These are phyloP conservation scores for Allobates femoralis DNA, from an alignment of 2,797 vertebrate genomes.

Conservation along the genomic window DNA sequence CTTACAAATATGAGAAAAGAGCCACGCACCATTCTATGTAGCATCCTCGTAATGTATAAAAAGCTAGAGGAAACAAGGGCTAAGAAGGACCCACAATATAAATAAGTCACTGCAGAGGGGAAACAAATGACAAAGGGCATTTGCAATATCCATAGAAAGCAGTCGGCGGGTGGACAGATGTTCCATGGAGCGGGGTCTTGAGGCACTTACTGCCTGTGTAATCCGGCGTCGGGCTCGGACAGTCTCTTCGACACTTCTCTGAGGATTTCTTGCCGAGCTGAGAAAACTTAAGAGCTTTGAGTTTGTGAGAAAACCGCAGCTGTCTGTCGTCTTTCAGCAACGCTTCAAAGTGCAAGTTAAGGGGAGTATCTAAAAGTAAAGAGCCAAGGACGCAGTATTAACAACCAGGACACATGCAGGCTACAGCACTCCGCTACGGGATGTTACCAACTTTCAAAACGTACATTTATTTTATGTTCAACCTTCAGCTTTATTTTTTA, in stretches of 20 bases:
- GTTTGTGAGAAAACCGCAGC: constrained; percentile 61
- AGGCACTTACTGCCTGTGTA: constrained; percentile 65
- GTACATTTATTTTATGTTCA: too few species aligned
- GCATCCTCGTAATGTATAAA: constrained; percentile 18
- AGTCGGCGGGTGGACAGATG: neutral
- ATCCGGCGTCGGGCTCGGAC: constrained; percentile 58
- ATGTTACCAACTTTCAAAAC: too few species aligned
- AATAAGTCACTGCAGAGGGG: neutral
- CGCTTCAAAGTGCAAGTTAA: constrained; percentile 68
- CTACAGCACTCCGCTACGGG: too few species aligned
- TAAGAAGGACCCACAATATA: constrained; percentile 29
- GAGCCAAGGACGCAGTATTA: neutral
- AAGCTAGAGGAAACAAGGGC: constrained; percentile 9
- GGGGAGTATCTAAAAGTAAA: constrained; percentile 62
- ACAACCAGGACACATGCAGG: too few species aligned
- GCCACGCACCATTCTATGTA: constrained; percentile 42
- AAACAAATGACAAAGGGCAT: constrained; percentile 12
- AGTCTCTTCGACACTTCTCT: constrained; percentile 55
- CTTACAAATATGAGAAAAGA: constrained; percentile 2
- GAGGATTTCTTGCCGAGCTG: constrained; percentile 65
- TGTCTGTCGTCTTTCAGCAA: constrained; percentile 66
- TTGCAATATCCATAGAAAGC: constrained; percentile 10
- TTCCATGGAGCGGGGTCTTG: neutral
- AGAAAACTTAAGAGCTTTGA: constrained; percentile 63
- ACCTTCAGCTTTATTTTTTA: too few species aligned